Evolutionary conservation across 1,140 invertebrate species (phyloP).

Genomic region (Meloidogyne exigua): DNA sequence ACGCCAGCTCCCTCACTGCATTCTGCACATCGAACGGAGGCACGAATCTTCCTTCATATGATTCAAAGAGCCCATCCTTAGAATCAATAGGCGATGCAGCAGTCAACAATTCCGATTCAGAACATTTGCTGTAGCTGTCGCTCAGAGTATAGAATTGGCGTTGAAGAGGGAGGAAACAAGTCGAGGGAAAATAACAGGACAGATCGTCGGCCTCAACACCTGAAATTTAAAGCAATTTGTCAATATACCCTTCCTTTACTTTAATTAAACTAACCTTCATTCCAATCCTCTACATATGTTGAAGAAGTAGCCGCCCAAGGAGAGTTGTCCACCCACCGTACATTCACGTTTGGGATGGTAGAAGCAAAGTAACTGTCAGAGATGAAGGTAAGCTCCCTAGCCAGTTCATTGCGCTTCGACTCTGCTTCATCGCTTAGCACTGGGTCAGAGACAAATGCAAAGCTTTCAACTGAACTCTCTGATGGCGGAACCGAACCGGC

Average conservation of each 20-base stretch:
- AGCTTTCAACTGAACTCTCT: too few species aligned
- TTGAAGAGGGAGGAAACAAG: background rate
- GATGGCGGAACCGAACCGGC: too few species aligned
- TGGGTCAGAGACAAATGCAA: too few species aligned
- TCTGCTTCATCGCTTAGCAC: too few species aligned
- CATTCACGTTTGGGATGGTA: too few species aligned
- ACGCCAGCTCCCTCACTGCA: background rate
- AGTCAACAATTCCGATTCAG: background rate
- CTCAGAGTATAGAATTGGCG: background rate
- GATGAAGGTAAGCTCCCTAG: background rate
- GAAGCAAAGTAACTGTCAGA: background rate
- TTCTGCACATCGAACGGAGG: background rate
- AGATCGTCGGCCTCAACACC: background rate
- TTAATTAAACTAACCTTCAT: too few species aligned
- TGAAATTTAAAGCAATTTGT: background rate
- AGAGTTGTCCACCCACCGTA: background rate
- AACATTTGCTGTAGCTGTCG: background rate
- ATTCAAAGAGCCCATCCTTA: too few species aligned
- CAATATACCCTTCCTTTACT: too few species aligned
- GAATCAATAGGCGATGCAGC: background rate
- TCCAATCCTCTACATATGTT: background rate
- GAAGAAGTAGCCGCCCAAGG: background rate
- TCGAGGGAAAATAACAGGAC: background rate
- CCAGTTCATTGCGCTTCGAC: background rate
- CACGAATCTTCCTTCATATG: background rate